Evolutionary conservation across 2,113 vertebrate genomes (phyloP).

Genomic region (Thamnophis sirtalis): DNA sequence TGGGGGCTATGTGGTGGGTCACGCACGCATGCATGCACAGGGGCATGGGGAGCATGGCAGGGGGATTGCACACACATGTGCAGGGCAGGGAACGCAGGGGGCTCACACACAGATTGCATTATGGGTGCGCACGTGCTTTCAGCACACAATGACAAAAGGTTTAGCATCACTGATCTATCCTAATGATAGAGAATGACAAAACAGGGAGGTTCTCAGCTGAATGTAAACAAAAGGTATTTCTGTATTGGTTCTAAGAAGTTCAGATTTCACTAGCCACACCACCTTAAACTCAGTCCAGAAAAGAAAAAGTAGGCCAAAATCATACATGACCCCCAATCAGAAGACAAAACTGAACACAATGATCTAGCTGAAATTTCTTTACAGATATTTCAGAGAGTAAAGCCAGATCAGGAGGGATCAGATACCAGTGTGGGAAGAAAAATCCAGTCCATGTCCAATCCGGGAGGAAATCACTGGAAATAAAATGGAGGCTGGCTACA

Average conservation of each 20-base stretch:
- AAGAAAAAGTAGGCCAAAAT: neutral
- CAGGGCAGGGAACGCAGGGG: too few relatives aligned
- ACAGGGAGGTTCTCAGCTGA: neutral
- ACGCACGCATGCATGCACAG: too few relatives aligned
- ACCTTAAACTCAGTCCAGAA: neutral
- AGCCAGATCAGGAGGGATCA: neutral
- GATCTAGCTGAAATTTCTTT: neutral
- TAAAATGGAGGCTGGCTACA: too few relatives aligned
- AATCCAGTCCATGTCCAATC: too few relatives aligned
- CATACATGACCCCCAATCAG: neutral
- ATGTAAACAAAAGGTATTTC: neutral
- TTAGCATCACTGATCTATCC: too few relatives aligned
- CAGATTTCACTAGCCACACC: neutral
- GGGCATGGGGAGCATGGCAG: too few relatives aligned
- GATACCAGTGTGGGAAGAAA: neutral
- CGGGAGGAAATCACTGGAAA: too few relatives aligned
- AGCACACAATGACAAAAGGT: too few relatives aligned
- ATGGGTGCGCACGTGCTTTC: too few relatives aligned
- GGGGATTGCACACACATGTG: too few relatives aligned
- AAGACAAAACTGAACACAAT: neutral
- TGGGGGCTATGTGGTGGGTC: too few relatives aligned
- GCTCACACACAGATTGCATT: too few relatives aligned
- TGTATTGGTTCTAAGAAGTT: neutral
- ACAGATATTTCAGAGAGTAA: neutral
- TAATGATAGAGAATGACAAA: neutral